These are phyloP conservation scores for Chlorodrepanis virens DNA, from an alignment of 2,113 vertebrate genomes.

Conservation along the genomic window DNA sequence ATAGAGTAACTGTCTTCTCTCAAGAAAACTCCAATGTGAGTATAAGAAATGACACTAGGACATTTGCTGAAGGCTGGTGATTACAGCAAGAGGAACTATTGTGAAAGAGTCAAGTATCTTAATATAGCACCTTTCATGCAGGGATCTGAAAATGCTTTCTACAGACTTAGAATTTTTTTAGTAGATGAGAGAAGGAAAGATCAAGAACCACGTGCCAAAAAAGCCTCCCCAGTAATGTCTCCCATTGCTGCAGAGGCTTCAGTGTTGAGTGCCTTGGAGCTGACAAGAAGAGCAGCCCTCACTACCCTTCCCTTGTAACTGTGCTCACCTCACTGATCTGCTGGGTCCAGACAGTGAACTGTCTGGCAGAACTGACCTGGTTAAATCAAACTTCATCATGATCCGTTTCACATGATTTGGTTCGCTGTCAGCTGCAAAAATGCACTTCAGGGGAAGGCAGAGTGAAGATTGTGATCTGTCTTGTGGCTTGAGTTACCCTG, in stretches of 20 bases:
- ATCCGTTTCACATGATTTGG: not conserved
- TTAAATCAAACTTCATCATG: not conserved
- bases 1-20: conserved; percentile 86
- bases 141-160: not conserved
- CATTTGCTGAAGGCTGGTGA: not conserved
- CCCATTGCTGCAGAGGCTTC: not conserved
- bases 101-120: conserved; percentile 23
- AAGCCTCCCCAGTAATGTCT: not conserved
- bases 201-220: not conserved
- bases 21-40: conserved; percentile 76
- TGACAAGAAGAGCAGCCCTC: not conserved
- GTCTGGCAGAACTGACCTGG: not conserved
- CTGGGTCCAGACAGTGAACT: not conserved
- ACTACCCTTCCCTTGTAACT: not conserved
- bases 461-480: not conserved
- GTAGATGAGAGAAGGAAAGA: not conserved
- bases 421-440: not conserved
- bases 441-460: not conserved
- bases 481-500: not conserved
- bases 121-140: not conserved
- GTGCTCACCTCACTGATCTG: not conserved
- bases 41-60: not conserved
- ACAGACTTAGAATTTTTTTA: not conserved
- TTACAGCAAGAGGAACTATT: conserved; percentile 25
- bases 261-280: not conserved